Percentiles rank a stretch among this genome's conserved stretches.
phyloP scores from a whole-genome alignment of 1,140 invertebrate genomes.

The Achroia grisella region DNA sequence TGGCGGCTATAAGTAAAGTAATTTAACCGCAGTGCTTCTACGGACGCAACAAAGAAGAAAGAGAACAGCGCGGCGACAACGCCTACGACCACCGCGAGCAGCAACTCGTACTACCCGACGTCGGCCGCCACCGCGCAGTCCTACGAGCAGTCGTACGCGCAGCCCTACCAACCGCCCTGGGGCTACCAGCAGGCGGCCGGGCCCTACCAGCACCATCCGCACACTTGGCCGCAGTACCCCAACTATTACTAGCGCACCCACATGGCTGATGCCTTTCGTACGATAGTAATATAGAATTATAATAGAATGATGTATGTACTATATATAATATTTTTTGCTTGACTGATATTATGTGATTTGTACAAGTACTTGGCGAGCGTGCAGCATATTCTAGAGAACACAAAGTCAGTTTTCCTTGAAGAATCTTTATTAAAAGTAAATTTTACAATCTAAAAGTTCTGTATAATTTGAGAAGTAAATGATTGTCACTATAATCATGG shows the following conservation, averaged over 20 bases:
- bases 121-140: constrained; percentile 33
- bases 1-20: neutral
- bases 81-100: constrained; percentile 19
- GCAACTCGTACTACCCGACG: constrained; percentile 45
- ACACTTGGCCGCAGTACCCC: constrained; percentile 58
- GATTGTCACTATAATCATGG: constrained; percentile 15
- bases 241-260: constrained; percentile 38
- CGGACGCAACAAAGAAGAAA: constrained; percentile 47
- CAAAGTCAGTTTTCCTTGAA: neutral
- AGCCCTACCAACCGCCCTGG: constrained; percentile 61
- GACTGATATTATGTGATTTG: no score
- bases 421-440: constrained; percentile 10
- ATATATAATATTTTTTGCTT: no score
- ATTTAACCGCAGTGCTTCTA: constrained; percentile 13
- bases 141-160: constrained; percentile 60
- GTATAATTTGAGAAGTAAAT: constrained; percentile 25
- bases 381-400: no score
- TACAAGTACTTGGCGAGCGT: no score
- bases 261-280: no score
- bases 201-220: constrained; percentile 53
- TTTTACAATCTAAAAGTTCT: constrained; percentile 15
- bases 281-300: no score
- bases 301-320: no score
- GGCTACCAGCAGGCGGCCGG: constrained; percentile 62
- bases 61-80: constrained; percentile 21